Evolutionary conservation across 2,888 invertebrate species (phyloP), one percentile per base, ranked within the genome.

Genomic region (Morpho deidamia): DNA sequence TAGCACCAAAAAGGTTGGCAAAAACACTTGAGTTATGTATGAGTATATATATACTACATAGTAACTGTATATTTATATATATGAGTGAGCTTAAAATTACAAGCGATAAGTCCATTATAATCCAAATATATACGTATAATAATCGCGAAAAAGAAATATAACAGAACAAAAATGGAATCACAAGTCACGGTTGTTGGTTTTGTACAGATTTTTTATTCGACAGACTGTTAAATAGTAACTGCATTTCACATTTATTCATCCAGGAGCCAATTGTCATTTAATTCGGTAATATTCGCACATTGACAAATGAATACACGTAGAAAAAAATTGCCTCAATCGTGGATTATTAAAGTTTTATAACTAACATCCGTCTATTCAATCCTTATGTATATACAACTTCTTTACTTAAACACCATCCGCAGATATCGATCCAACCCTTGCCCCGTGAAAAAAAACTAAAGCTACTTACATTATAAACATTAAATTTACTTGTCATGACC

Each of bases 191-290:
- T 83, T 62, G 59, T 77, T 82, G 73, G 70, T 87, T 87, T 87
- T 88, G 86, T 88, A 87, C 87, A 88, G 87, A 87, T 87, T 59
- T 39, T 88, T 88, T 87, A 87, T 87, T 86, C 80, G 85, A 85
- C 83, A 85, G 85, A 85, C 77, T 83, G 83, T 83, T 83, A 83
- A 83, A 85, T 83, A 84, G 80, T 80, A 78, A 83, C 80, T 84
- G 84, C 80, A 71, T 83, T 23, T 83, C 84, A 88, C 86, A 87
- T 81, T 71, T 70, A 71, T 70, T 74, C 10, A 76, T 78, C 42
- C 76, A 54, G 47, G 47, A 80, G 81, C 81, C 73, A 69, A 82
- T 76, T 72, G 74, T 79, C 74, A 76, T 78, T 75, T 49, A 81
- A 87, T 84, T 86, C 84, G 85, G 85, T 80, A 78, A 68, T 66